A percentile compares a stretch with the other conserved stretches of the same genome.
phyloP scores from a whole-genome alignment of 2,888 invertebrate genomes.

The Drosophila tripunctata region DNA sequence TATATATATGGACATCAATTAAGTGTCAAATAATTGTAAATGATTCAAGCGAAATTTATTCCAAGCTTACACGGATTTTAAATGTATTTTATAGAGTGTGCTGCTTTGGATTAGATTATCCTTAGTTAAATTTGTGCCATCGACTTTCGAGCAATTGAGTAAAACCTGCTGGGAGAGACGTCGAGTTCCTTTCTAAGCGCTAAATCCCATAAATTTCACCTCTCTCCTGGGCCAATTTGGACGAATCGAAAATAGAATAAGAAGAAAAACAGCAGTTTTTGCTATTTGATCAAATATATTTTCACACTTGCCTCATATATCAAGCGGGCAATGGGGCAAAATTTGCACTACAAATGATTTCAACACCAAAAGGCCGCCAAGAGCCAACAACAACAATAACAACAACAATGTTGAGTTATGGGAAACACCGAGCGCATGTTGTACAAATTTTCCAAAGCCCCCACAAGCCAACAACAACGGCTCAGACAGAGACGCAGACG shows the following conservation, averaged over 20 bases:
- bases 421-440: slow-evolving; percentile 75
- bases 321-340: slow-evolving; percentile 71
- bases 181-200: slow-evolving; percentile 62
- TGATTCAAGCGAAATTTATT: no score
- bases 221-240: slow-evolving; percentile 56
- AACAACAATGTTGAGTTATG: slow-evolving; percentile 71
- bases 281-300: slow-evolving; percentile 78
- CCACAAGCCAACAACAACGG: slow-evolving; percentile 62
- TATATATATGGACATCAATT: no score
- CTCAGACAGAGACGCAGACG: slow-evolving; percentile 13
- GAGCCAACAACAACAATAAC: slow-evolving; percentile 19
- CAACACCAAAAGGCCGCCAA: slow-evolving; percentile 79
- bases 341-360: slow-evolving; percentile 83
- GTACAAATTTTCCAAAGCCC: slow-evolving; percentile 72
- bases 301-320: slow-evolving; percentile 81
- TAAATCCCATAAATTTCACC: slow-evolving; percentile 64
- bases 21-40: no score
- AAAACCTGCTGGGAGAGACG: slow-evolving; percentile 17
- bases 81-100: no score
- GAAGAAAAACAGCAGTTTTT: no score
- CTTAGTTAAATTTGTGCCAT: slow-evolving; percentile 5
- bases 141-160: slow-evolving; percentile 36
- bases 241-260: slow-evolving; percentile 16
- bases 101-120: no score
- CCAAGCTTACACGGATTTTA: not conserved